Conservation (phyloP, 2,113 vertebrate genomes). For the Clarias gariepinus region DNA sequence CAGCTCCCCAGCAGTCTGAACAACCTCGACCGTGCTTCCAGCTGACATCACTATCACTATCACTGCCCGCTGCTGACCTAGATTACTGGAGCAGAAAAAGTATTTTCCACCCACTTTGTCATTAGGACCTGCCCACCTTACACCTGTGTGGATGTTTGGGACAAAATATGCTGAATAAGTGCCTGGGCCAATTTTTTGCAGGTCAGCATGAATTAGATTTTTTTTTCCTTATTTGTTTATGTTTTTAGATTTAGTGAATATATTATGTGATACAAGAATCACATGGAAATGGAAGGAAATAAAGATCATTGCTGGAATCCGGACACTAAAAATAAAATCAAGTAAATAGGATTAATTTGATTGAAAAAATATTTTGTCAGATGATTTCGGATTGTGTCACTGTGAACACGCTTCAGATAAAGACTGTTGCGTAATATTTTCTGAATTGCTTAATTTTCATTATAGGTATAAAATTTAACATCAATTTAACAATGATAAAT, state of each 20-base stretch:
- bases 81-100: constrained; percentile 18
- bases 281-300: too few relatives aligned
- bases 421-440: background rate
- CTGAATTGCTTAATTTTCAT: background rate
- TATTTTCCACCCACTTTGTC: constrained; percentile 41
- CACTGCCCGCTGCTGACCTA: constrained; percentile 26
- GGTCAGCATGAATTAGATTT: background rate
- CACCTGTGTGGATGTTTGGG: constrained; percentile 42
- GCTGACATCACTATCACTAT: constrained; percentile 61
- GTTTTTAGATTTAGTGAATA: too few relatives aligned
- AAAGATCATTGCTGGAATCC: background rate
- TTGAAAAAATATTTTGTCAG: background rate
- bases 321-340: too few relatives aligned
- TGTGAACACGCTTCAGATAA: background rate
- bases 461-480: background rate
- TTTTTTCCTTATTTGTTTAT: too few relatives aligned
- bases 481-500: background rate
- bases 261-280: background rate
- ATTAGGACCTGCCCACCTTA: constrained; percentile 37
- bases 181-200: constrained; percentile 13
- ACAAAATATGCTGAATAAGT: constrained; percentile 21
- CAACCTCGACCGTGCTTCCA: constrained; percentile 44
- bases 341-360: background rate
- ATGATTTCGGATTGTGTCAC: background rate
- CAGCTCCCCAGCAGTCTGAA: background rate